Evolutionary conservation across 2,113 vertebrate genomes (phyloP).

Genomic region (Marmota flaviventris): DNA sequence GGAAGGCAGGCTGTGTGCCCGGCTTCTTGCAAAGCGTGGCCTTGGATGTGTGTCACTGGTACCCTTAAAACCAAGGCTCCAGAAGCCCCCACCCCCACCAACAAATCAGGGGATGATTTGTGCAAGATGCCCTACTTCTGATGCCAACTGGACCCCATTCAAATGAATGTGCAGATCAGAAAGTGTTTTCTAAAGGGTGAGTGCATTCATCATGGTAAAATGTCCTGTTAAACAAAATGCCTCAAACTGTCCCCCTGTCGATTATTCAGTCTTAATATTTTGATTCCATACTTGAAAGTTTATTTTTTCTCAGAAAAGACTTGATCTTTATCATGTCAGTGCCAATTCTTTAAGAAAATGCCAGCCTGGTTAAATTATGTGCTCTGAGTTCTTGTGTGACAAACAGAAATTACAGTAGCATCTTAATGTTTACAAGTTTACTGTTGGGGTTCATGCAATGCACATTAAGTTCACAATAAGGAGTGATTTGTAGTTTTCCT

Average conservation of each 20-base stretch:
- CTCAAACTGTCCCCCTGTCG: not conserved
- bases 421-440: not conserved
- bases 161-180: slow-evolving; percentile 51
- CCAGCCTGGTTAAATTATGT: not conserved
- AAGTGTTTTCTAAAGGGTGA: slow-evolving; percentile 47
- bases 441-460: not conserved
- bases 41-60: slow-evolving; percentile 68
- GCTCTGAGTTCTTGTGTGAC: slow-evolving; percentile 19
- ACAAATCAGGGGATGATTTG: not conserved
- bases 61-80: slow-evolving; percentile 67
- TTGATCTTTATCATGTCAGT: not conserved
- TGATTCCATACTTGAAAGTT: not conserved
- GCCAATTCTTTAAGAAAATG: not conserved
- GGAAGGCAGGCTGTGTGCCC: slow-evolving; percentile 70
- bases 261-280: not conserved
- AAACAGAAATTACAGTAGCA: not conserved
- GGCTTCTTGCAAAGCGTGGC: slow-evolving; percentile 63
- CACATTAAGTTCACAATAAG: not conserved
- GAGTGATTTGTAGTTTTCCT: not conserved
- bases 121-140: slow-evolving; percentile 67
- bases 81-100: not conserved
- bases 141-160: slow-evolving; percentile 61
- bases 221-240: not conserved
- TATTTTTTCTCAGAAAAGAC: not conserved
- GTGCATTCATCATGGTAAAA: not conserved